phyloP scores from a whole-genome alignment of 1,140 invertebrate species.

The Gyrodactylus bullatarudis region DNA sequence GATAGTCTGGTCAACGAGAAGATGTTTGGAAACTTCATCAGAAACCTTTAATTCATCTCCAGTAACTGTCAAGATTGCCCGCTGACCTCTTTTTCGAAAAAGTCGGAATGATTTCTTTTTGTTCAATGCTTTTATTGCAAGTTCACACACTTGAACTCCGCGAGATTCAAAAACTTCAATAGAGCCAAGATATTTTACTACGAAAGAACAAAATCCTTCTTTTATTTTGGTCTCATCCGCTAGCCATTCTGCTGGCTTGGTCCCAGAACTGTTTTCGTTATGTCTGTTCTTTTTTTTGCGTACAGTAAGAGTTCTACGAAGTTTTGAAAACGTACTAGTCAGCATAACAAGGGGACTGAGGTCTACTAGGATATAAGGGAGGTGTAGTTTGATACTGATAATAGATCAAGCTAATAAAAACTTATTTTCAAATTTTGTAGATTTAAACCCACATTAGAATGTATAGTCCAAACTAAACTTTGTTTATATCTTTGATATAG shows the following conservation, averaged over 20 bases:
- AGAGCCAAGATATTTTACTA: conserved; percentile 86
- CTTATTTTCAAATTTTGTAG: too few relatives aligned
- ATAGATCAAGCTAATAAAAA: too few relatives aligned
- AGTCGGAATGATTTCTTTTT: not conserved
- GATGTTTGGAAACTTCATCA: not conserved
- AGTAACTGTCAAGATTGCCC: not conserved
- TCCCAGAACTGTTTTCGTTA: conserved; percentile 13
- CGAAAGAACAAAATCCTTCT: conserved; percentile 70
- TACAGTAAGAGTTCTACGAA: not conserved
- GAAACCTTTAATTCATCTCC: not conserved
- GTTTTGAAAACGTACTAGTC: not conserved
- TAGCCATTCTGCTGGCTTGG: conserved; percentile 83
- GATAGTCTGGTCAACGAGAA: conserved; percentile 84
- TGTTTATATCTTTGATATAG: too few relatives aligned
- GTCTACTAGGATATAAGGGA: too few relatives aligned
- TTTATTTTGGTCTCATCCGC: conserved; percentile 78
- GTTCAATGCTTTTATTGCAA: conserved; percentile 46
- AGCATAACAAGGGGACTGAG: too few relatives aligned
- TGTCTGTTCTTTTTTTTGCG: not conserved
- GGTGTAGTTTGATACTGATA: too few relatives aligned
- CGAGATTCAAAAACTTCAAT: conserved; percentile 93
- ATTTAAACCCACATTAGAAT: too few relatives aligned
- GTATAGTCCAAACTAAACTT: too few relatives aligned
- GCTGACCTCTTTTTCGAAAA: not conserved
- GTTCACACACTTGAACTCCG: conserved; percentile 96